Conservation (phyloP, 2,797 vertebrate species). For the Notolabrus celidotus region DNA sequence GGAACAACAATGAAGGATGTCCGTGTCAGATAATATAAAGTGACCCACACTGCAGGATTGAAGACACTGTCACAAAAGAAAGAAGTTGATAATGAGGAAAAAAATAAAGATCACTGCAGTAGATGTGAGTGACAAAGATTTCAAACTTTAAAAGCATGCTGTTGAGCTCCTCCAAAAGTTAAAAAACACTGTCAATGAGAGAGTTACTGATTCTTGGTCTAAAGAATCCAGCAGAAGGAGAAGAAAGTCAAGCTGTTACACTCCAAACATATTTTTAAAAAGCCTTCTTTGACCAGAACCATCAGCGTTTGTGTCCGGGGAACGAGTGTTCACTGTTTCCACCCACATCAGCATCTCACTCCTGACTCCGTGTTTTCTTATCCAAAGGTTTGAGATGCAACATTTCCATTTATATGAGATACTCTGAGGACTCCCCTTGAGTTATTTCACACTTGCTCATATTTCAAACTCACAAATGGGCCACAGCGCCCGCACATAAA, state of each 20-base stretch:
- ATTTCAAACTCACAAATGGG: not conserved
- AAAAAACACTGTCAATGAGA: no score
- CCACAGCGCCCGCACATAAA: not conserved
- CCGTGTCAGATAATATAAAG: no score
- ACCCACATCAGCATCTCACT: conserved; percentile 1
- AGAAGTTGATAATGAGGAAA: no score
- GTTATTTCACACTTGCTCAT: not conserved
- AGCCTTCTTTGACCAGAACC: not conserved
- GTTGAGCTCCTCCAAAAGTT: no score
- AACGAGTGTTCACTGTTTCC: not conserved
- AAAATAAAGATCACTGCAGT: no score
- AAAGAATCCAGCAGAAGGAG: no score
- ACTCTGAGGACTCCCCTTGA: not conserved
- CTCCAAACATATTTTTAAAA: not conserved
- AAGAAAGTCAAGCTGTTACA: not conserved
- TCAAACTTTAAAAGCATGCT: no score
- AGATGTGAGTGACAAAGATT: no score
- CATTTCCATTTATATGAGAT: conserved; percentile 39
- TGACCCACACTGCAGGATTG: no score
- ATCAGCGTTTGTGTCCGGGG: not conserved
- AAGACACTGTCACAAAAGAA: no score
- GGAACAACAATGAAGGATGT: no score
- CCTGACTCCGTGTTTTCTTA: not conserved
- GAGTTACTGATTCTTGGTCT: no score
- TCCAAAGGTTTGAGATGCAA: not conserved